Conservation (phyloP, 1,140 invertebrate species). For the Bombus waltoni region DNA sequence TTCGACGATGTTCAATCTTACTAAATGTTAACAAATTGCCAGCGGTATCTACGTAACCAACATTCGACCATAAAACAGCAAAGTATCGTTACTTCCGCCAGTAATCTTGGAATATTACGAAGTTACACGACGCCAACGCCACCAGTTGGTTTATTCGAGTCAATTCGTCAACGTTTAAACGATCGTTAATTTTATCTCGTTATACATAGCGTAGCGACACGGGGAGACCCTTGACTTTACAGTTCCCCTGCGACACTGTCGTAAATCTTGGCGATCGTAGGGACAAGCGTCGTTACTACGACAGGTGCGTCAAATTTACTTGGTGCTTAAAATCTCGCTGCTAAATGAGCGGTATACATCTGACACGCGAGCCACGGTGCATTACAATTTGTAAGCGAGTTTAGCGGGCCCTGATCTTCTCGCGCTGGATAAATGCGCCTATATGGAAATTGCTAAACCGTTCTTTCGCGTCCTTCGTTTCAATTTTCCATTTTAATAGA, state of each 20-base stretch:
- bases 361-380: not conserved
- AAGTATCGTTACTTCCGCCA: too few species aligned
- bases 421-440: conserved; percentile 6
- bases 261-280: conserved; percentile 54
- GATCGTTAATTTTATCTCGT: not conserved
- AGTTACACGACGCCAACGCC: not conserved
- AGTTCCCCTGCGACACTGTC: conserved; percentile 41
- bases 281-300: conserved; percentile 52
- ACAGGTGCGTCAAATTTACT: conserved; percentile 64
- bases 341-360: conserved; percentile 39
- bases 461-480: not conserved
- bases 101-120: too few species aligned
- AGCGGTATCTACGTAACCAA: too few species aligned
- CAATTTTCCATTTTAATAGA: not conserved
- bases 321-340: conserved; percentile 50
- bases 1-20: too few species aligned
- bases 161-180: conserved; percentile 16
- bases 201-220: not conserved
- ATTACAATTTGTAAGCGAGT: conserved; percentile 42
- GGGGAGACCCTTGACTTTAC: conserved; percentile 44
- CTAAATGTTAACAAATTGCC: too few species aligned
- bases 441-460: conserved; percentile 16
- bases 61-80: too few species aligned
- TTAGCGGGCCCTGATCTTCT: not conserved
- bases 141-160: not conserved